Evolutionary conservation across 1,140 invertebrate species (phyloP).

Genomic region (Liolophura sinensis): DNA sequence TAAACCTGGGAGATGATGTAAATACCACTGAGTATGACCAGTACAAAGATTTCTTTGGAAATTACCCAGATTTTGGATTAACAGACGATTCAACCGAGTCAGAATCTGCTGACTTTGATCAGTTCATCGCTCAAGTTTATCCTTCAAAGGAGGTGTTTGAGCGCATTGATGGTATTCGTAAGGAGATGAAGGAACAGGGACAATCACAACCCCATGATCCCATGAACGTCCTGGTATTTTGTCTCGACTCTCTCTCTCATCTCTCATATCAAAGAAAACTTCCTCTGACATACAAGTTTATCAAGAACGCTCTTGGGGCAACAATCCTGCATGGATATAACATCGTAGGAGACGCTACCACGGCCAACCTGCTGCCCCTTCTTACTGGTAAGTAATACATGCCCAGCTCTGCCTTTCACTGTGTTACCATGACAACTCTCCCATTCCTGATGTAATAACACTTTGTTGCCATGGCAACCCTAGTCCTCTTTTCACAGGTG

Average conservation of each 20-base stretch:
- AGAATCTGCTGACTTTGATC: conserved; percentile 37
- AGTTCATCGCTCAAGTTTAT: conserved; percentile 43
- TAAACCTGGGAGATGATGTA: too few relatives aligned
- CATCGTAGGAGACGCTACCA: conserved; percentile 51
- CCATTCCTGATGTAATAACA: too few relatives aligned
- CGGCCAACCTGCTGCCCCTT: conserved; percentile 44
- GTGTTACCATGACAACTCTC: too few relatives aligned
- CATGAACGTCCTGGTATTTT: conserved; percentile 44
- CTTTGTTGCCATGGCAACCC: too few relatives aligned
- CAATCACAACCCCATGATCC: conserved; percentile 1
- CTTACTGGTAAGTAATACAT: conserved; percentile 33
- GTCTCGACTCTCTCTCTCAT: conserved; percentile 49
- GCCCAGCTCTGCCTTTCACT: too few relatives aligned
- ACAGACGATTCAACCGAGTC: background rate
- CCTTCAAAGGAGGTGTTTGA: conserved; percentile 36
- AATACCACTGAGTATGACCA: background rate
- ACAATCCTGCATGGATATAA: conserved; percentile 46
- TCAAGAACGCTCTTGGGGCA: conserved; percentile 34
- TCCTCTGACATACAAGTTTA: conserved; percentile 36
- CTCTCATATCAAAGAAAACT: conserved; percentile 43
- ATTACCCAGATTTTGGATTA: background rate
- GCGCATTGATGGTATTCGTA: conserved; percentile 12
- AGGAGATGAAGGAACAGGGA: background rate
- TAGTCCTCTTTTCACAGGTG: too few relatives aligned
- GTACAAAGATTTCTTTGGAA: background rate